These are phyloP conservation scores for Chaetophractus vellerosus DNA, from an alignment of 2,797 vertebrate genomes.

Conservation along the genomic window DNA sequence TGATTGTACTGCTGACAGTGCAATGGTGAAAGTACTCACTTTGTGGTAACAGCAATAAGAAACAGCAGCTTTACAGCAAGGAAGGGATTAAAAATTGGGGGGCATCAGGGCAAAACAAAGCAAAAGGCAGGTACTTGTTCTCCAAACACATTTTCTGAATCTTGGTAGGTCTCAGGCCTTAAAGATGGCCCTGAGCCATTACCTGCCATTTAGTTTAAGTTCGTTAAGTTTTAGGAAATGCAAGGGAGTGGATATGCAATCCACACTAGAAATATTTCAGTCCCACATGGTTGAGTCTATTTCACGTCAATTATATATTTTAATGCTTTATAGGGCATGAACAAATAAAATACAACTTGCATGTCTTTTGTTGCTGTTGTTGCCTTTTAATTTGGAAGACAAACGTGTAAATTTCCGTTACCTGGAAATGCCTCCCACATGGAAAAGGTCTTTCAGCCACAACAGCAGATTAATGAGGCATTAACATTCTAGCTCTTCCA, in stretches of 20 bases:
- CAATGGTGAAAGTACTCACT: not conserved
- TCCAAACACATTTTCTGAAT: not conserved
- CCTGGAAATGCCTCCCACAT: not conserved
- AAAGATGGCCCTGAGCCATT: not conserved
- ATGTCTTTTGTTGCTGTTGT: not conserved
- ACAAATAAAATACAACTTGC: not conserved
- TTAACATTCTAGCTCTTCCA: not conserved
- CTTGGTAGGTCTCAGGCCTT: not conserved
- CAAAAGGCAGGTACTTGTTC: not conserved
- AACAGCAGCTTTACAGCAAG: not conserved
- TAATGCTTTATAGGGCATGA: not conserved
- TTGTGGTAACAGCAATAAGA: not conserved
- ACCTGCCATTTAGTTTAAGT: not conserved
- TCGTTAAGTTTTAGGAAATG: not conserved
- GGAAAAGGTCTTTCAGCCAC: not conserved
- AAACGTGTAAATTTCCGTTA: not conserved
- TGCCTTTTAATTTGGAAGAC: not conserved
- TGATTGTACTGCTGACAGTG: not conserved
- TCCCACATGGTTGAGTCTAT: not conserved
- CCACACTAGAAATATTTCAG: not conserved
- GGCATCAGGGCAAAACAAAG: not conserved
- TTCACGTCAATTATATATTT: not conserved
- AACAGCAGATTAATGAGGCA: not conserved
- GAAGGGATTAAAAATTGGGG: not conserved
- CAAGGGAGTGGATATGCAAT: not conserved